A percentile compares a stretch with the other conserved stretches of the same genome.
These are phyloP conservation scores for Rhingia campestris DNA, from an alignment of 2,888 invertebrate genomes.

Conservation along the genomic window DNA sequence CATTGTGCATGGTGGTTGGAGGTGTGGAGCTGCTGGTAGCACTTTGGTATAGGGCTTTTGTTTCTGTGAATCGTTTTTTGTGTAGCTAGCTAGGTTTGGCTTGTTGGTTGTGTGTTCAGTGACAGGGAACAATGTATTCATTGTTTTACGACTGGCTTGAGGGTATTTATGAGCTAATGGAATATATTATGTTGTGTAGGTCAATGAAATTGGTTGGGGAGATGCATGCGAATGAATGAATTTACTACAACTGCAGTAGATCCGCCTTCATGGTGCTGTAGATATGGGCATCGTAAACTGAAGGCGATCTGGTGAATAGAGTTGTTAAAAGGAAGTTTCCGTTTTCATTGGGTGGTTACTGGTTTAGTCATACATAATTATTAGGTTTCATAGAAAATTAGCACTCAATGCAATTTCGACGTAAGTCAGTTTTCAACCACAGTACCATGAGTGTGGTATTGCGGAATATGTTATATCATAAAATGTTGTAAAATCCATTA, in stretches of 20 bases:
- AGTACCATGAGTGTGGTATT: too few relatives aligned
- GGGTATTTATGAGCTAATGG: slow-evolving; percentile 51
- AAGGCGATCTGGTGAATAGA: too few relatives aligned
- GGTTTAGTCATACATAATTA: too few relatives aligned
- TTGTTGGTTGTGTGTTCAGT: slow-evolving; percentile 14
- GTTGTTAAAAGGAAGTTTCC: too few relatives aligned
- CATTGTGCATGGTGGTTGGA: neutral
- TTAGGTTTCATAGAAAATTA: neutral
- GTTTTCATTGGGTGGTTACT: too few relatives aligned
- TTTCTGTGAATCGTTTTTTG: slow-evolving; percentile 19
- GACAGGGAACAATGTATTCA: slow-evolving; percentile 40
- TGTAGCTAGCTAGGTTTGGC: neutral
- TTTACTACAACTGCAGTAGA: neutral
- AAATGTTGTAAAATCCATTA: too few relatives aligned
- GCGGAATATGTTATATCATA: too few relatives aligned
- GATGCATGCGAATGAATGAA: neutral
- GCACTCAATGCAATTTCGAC: neutral
- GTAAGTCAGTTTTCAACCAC: too few relatives aligned
- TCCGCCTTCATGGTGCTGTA: too few relatives aligned
- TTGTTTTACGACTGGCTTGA: slow-evolving; percentile 41
- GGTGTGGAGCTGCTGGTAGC: slow-evolving; percentile 3
- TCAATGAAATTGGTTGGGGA: slow-evolving; percentile 28
- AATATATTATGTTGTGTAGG: slow-evolving; percentile 12
- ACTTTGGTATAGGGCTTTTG: too few relatives aligned
- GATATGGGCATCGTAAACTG: too few relatives aligned